A percentile compares a stretch with the other conserved stretches of the same genome.
phyloP scores from a whole-genome alignment of 1,140 invertebrate species.

The Marisa cornuarietis region DNA sequence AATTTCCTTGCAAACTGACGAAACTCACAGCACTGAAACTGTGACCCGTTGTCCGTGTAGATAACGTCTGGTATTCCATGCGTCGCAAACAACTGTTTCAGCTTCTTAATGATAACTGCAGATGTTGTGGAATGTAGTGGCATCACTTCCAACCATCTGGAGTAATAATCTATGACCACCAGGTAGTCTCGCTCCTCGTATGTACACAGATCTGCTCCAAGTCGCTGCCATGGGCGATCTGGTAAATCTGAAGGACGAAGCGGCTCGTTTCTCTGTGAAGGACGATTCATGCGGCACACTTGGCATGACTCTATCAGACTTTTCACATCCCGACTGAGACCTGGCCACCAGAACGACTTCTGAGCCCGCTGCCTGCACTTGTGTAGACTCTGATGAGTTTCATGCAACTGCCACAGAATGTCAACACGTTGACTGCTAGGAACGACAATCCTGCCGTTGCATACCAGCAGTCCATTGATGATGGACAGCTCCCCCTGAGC shows the following conservation, averaged over 20 bases:
- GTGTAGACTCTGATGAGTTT: constrained; percentile 27
- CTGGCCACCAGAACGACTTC: constrained; percentile 29
- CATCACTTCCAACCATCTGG: constrained; percentile 30
- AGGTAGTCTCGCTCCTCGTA: constrained; percentile 28
- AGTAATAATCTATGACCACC: constrained; percentile 34
- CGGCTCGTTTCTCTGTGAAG: constrained; percentile 26
- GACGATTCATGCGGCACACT: constrained; percentile 26
- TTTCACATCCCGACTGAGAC: constrained; percentile 19
- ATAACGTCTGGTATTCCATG: constrained; percentile 38
- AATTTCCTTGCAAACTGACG: constrained; percentile 32
- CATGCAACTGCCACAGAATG: constrained; percentile 22
- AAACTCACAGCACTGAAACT: constrained; percentile 44
- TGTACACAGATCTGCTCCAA: constrained; percentile 20
- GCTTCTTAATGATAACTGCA: neutral
- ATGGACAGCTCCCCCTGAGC: constrained; percentile 8
- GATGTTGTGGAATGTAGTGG: neutral
- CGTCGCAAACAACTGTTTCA: constrained; percentile 37
- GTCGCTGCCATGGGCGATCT: constrained; percentile 29
- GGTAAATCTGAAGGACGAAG: constrained; percentile 26
- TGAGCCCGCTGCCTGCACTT: constrained; percentile 18
- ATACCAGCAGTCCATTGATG: constrained; percentile 1
- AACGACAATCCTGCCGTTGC: constrained; percentile 27
- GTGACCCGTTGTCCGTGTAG: constrained; percentile 37
- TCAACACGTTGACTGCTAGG: constrained; percentile 18
- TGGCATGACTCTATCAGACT: constrained; percentile 20